These are phyloP conservation scores for Meloidogyne chitwoodi DNA, from an alignment of 1,140 invertebrate species.

Conservation along the genomic window DNA sequence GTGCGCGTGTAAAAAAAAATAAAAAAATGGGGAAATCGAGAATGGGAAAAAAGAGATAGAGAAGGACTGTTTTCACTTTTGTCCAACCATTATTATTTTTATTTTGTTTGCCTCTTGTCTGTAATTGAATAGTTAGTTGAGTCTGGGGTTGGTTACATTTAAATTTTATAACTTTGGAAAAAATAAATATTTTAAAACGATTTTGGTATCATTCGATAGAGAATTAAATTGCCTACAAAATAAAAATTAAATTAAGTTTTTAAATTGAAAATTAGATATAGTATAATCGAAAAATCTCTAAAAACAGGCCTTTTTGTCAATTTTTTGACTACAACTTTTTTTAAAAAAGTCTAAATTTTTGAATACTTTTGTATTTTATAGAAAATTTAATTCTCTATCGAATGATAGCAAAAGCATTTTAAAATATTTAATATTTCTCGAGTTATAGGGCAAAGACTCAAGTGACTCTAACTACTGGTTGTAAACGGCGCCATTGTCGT, in stretches of 20 bases:
- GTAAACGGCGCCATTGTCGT: neutral
- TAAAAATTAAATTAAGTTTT: neutral
- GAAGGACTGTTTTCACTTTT: neutral
- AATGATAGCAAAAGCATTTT: neutral
- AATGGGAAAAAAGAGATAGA: neutral
- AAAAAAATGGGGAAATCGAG: neutral
- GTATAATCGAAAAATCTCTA: neutral
- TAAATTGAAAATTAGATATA: neutral
- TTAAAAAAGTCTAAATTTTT: neutral
- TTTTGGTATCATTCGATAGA: neutral
- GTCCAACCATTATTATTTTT: neutral
- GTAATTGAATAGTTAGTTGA: neutral
- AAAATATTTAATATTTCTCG: neutral
- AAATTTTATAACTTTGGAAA: neutral
- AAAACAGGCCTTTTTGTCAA: neutral
- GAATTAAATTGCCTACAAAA: neutral
- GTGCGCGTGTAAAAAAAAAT: neutral
- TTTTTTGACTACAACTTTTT: neutral
- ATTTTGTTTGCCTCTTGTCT: neutral
- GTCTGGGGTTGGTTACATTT: neutral
- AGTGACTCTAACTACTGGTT: neutral
- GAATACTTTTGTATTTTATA: neutral
- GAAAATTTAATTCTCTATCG: neutral
- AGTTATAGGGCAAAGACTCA: neutral
- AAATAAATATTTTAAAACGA: neutral